A percentile compares a stretch with the other conserved stretches of the same genome.
Conservation (phyloP, 2,888 invertebrate species). For the Pandemis cinnamomeana region DNA sequence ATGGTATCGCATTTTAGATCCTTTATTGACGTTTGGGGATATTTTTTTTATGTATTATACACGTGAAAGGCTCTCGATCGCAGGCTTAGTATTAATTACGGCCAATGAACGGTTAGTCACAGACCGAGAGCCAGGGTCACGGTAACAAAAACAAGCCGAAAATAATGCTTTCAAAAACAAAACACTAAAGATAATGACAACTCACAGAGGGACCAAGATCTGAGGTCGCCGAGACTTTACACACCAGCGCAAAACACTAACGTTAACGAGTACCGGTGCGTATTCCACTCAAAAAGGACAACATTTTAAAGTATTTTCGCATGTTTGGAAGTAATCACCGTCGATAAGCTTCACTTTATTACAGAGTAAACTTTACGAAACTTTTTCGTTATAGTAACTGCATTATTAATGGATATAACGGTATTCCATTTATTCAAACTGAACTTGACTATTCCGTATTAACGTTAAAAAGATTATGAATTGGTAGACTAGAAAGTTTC, state of each 20-base stretch:
- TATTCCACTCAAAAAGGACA: neutral
- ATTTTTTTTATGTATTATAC: neutral
- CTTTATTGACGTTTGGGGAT: neutral
- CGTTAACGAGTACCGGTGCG: neutral
- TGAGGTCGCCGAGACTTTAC: constrained; percentile 24
- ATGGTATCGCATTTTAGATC: neutral
- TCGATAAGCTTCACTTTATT: neutral
- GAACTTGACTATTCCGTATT: neutral
- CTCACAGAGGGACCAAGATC: constrained; percentile 14
- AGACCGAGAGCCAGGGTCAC: constrained; percentile 37
- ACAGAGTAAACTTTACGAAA: neutral
- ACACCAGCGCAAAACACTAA: constrained; percentile 43
- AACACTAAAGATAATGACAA: constrained; percentile 18
- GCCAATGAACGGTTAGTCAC: constrained; percentile 38
- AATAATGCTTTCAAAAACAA: constrained; percentile 20
- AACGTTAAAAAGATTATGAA: neutral
- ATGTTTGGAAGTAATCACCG: constrained; percentile 1
- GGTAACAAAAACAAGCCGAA: constrained; percentile 20
- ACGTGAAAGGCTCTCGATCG: neutral
- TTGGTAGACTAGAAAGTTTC: neutral
- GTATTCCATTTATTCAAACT: neutral
- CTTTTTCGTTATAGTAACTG: neutral
- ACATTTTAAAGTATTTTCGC: neutral
- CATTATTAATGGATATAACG: neutral
- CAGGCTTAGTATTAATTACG: constrained; percentile 14